Percentiles rank a stretch among this genome's conserved stretches.
Evolutionary conservation across 37 sponge, comb jelly and placozoan genomes (phyloP).

Genomic region (Beroe forskalii): DNA sequence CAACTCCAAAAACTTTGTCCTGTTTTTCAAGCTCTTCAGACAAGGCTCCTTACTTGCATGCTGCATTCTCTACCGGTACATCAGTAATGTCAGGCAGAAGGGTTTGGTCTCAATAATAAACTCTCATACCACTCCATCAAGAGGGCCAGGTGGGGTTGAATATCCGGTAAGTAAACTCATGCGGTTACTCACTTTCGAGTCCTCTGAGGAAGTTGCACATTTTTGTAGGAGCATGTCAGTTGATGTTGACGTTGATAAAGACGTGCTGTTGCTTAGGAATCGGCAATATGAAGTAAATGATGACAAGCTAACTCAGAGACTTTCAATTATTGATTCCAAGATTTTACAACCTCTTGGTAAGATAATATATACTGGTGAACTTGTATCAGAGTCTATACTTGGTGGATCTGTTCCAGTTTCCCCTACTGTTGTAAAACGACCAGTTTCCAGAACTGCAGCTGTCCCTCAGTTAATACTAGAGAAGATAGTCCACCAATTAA

Average conservation of each 20-base stretch:
- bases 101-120: not conserved
- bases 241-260: not conserved
- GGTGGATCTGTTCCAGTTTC: not conserved
- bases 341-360: not conserved
- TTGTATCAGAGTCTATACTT: not conserved
- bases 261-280: not conserved
- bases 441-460: not conserved
- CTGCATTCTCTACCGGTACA: constrained; percentile 38
- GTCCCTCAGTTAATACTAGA: not conserved
- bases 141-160: not conserved
- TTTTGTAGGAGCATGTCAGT: not conserved
- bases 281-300: not conserved
- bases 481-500: not conserved
- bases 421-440: too few relatives aligned
- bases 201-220: not conserved
- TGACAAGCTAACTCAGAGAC: not conserved
- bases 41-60: not conserved
- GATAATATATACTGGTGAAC: not conserved
- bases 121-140: constrained; percentile 6
- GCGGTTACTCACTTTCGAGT: not conserved
- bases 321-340: not conserved
- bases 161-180: not conserved
- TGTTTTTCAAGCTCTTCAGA: constrained; percentile 14
- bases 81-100: constrained; percentile 1
- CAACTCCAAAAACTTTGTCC: constrained; percentile 54